Base-by-base conservation (phyloP, 2,888 invertebrate genomes). In the Pristionchus mayeri region DNA sequence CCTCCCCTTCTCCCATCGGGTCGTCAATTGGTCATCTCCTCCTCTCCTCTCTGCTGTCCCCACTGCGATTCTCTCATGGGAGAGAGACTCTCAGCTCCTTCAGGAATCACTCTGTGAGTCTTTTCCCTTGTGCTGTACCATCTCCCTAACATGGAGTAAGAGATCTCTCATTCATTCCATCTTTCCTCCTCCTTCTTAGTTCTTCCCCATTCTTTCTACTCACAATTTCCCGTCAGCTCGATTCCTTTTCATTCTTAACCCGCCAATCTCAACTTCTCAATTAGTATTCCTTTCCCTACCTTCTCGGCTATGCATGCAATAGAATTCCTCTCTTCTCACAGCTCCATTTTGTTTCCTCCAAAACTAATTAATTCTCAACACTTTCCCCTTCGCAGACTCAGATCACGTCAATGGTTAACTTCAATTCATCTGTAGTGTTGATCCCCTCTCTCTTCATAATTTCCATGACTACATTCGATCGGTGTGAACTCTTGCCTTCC, bases 211-310 rank as follows among this genome's bases (percentile, higher is more conserved):
- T 78, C 21, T 79, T 40, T 79, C 44, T 75, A 60, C 52, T 75
- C 76, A 80, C 80, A 78, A 63, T 75, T 57, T 44, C 50, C 71
- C n/a, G n/a, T n/a, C 44, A 75, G 40, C 13, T 75, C 75, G 63
- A 63, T 63, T 34, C 75, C 75, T 44, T 75, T 82, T 78, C 84
- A 75, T 67, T 57, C 18, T 81, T n/a, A n/a, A n/a, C 50, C 60
- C 63, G n/a, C 24, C 21, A 75, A 40, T 44, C 75, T 40, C 44
- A 11, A 40, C 44, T 75, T 75, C 24, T 44, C 40, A 75, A 44
- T 48, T 75, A 75, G 40, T 24, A 75, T 44, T 48, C 75, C 40
- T 44, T 44, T 44, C 44, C 40, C 18, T 44, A 21, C 24, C 21
- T 24, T 34, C 75, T 24, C 44, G 13, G 18, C 44, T 44, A n/a